These are phyloP conservation scores for Macquaria ambigua DNA, from an alignment of 2,113 vertebrate species.

Conservation along the genomic window DNA sequence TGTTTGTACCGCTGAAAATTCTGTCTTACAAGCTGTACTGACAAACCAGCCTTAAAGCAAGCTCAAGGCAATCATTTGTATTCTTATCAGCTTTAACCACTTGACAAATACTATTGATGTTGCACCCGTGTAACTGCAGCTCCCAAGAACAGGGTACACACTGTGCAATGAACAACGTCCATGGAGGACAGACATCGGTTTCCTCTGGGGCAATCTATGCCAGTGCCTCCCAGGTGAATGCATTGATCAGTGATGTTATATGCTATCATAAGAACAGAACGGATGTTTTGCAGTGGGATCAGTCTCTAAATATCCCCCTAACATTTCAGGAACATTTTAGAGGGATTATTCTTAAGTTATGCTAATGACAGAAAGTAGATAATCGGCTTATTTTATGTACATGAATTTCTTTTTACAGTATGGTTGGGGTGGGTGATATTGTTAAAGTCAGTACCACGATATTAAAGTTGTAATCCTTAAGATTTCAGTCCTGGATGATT, in stretches of 20 bases:
- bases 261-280: constrained; percentile 20
- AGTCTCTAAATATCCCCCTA: not conserved
- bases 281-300: constrained; percentile 13
- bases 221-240: constrained; percentile 23
- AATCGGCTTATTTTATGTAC: constrained; percentile 22
- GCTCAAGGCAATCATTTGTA: constrained; percentile 71
- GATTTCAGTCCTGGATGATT: not conserved
- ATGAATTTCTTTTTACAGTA: not conserved
- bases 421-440: not conserved
- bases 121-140: constrained; percentile 55
- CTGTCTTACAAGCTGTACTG: constrained; percentile 60
- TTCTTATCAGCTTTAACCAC: constrained; percentile 76
- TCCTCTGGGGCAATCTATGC: constrained; percentile 45
- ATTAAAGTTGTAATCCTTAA: not conserved
- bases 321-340: constrained; percentile 16
- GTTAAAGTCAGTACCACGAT: not conserved
- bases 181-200: constrained; percentile 37
- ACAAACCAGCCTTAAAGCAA: constrained; percentile 67
- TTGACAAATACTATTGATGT: constrained; percentile 76
- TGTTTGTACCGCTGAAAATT: constrained; percentile 49
- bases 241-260: constrained; percentile 41
- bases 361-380: not conserved
- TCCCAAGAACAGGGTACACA: constrained; percentile 41
- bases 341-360: constrained; percentile 10
- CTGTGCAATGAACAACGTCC: constrained; percentile 34